These are phyloP conservation scores for Hyalella azteca DNA, from an alignment of 2,888 invertebrate genomes.

Conservation along the genomic window DNA sequence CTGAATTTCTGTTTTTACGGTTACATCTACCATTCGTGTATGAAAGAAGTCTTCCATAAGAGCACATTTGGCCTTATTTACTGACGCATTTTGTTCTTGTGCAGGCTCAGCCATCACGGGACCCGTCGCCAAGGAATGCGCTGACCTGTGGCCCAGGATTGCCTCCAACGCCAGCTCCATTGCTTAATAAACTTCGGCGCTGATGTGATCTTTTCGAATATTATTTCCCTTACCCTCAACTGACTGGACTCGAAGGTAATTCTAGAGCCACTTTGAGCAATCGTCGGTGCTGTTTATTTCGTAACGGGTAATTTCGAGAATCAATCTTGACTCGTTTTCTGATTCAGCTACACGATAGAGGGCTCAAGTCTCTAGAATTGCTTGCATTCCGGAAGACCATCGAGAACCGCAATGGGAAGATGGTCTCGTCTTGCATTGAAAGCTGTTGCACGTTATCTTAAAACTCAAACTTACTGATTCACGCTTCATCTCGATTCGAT, in stretches of 20 bases:
- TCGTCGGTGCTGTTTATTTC: too few relatives aligned
- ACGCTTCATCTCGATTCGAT: too few relatives aligned
- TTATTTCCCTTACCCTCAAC: conserved; percentile 5
- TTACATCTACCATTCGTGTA: too few relatives aligned
- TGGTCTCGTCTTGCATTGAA: conserved; percentile 1
- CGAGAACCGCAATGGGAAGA: conserved; percentile 40
- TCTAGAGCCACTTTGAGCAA: too few relatives aligned
- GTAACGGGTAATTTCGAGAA: neutral
- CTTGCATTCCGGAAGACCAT: neutral
- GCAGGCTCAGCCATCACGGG: conserved; percentile 93
- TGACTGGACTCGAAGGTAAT: neutral
- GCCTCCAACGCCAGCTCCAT: conserved; percentile 99
- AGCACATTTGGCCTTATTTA: too few relatives aligned
- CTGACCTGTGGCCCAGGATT: conserved; percentile 99
- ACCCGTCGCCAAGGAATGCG: conserved; percentile 99
- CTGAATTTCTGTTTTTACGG: too few relatives aligned
- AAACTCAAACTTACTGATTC: too few relatives aligned
- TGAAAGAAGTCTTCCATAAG: too few relatives aligned
- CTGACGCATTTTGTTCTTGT: neutral
- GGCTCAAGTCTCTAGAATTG: neutral
- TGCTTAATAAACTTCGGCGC: conserved; percentile 70
- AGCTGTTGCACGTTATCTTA: too few relatives aligned
- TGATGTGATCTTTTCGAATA: conserved; percentile 5
- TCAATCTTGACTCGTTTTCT: neutral
- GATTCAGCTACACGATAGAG: neutral